Base-by-base conservation (phyloP, 2,797 vertebrate genomes). In the Danio choprae region DNA sequence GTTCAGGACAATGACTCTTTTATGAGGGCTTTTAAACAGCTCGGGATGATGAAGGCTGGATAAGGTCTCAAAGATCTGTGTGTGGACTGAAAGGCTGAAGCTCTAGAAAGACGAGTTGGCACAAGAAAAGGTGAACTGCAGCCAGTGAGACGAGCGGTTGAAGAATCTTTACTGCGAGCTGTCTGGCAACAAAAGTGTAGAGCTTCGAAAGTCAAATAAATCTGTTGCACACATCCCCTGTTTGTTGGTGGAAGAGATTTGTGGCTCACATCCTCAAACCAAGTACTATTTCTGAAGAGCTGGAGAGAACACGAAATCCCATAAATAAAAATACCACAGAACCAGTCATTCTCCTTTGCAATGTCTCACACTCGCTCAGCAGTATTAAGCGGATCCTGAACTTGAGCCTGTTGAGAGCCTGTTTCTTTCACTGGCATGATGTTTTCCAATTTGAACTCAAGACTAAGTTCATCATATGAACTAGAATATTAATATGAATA, bases 11-110 rank as follows among this genome's bases (percentile, higher is more conserved):
- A 62, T 64, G 50, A 44, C 46, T 9, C 16, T 56, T 80, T 84
- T 81, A 43, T 56, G 9, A 22, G 43, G 56, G 62, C 59, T 43
- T 18, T 85, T 80, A 74, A 79, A 76, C 18, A 15, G 55, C 13
- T 9, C 38, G 50, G 6, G 3, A 1, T 48, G 9, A 29, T 36
- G 12, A 59, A 74, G 29, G 11, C 36, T 40, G 5, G 29, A 76
- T 62, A 59, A 62, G 48, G 53, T 73, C 60, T 29, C 16, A 56
- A 40, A 71, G 68, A 65, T 43, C 44, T 55, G 3, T 71, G 38
- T 63, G 65, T 65, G 40, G 51, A 53, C n/a, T 78, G n/a, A 16
- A 76, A 86, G 84, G 71, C 67, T 62, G 15, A 74, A 83, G 20
- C 7, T 67, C 65, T 56, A 83, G 74, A 79, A 72, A 50, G 55